Base-by-base conservation (phyloP, 2,797 vertebrate species). In the Sphenopsis melanotis region DNA sequence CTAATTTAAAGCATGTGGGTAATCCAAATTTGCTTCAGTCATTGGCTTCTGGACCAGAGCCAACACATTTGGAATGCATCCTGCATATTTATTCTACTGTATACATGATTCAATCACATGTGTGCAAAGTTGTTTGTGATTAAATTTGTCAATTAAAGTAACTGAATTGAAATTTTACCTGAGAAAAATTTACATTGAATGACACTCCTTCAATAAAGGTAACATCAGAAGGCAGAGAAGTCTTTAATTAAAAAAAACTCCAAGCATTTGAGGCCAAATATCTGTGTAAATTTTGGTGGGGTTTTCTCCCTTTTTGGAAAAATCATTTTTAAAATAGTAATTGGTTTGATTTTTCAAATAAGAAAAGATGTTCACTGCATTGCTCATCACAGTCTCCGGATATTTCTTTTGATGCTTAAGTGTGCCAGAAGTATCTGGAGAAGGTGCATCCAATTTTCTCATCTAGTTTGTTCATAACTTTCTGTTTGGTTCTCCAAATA, bases 1-100 rank as follows among this genome's bases (percentile, higher is more conserved):
- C 90, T 96, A 96, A 96, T 94, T 96, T 96, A 90, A 96, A 96
- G 77, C 94, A 95, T 64, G 64, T 91, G 94, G 82, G 52, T 96
- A 96, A 96, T 95, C 63, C 83, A 88, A 86, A 96, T 94, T 91
- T 90, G 60, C 74, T 93, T 90, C 93, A 88, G 77, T 87, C 49
- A 37, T 82, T 94, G 83, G 63, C 34, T 87, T 94, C 74, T 95
- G 95, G 87, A 87, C 24, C 18, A 60, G 30, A 90, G 89, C 91
- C 94, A 94, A 53, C 57, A 57, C 88, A 93, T 91, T 95, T 96
- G 95, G 94, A 96, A 90, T 91, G 80, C 66, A 93, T 96, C 91
- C 89, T 93, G 85, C 89, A 74, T 91, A 90, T 94, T 96, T 88
- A 91, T 88, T 91, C 79, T 87, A 49, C 74, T 84, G 76, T 83